Base-by-base conservation (phyloP, 2,113 vertebrate species). In the Cyanoramphus novaezelandiae region DNA sequence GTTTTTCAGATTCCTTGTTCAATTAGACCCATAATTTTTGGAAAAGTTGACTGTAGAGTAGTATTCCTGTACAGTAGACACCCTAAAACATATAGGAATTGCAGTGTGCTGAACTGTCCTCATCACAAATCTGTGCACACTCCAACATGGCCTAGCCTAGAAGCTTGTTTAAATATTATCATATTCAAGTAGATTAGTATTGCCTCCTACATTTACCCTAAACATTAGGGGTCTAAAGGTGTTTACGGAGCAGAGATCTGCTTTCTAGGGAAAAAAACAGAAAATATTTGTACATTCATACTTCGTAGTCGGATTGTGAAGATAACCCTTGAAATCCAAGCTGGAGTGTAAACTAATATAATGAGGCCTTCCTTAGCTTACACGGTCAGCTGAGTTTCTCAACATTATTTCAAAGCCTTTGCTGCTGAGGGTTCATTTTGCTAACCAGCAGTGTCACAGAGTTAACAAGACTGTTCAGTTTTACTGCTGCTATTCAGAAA, bases 401-500 rank as follows among this genome's bases (percentile, higher is more conserved):
- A 25, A 74, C 62, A 59, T 89, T 60, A 44, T 80, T 83, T 88
- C 23, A 57, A 64, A 84, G 74, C 37, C 74, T 93, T 69, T 86
- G 46, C 67, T 87, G 60, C 74, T 70, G 18, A 25, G 69, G 59
- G 55, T 69, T 93, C 64, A 18, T 74, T 96, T 85, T 57, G 75
- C 88, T 91, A 52, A 76, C 93, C 82, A 86, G 85, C 64, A 64
- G 69, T 70, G 83, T 75, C 57, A 53, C 3, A 7, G 72, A 84
- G 74, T 57, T 95, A 84, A 87, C 46, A n/a, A 47, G 81, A 85
- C 92, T 91, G 92, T 89, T 95, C 81, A 72, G 71, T 93, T 96
- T 92, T 94, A 18, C 92, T 94, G 95, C 80, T 75, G 71, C 92
- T 95, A 71, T 95, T 95, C 82, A 94, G 47, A 82, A 93, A 67